Base-by-base conservation (phyloP, 2,113 vertebrate species). In the Gymnorhina tibicen region DNA sequence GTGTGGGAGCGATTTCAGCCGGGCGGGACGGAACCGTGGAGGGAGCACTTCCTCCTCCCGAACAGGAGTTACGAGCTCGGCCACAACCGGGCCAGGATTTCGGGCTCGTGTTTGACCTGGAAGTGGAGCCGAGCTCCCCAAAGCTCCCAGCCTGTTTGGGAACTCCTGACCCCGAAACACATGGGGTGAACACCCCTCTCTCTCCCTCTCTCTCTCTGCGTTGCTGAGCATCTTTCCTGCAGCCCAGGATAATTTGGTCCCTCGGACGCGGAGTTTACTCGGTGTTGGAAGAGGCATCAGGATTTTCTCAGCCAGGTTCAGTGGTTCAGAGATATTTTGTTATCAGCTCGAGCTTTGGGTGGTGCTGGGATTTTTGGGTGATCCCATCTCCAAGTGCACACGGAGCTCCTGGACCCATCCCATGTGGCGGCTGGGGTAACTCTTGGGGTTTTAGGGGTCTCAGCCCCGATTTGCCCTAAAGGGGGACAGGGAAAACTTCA, bases 381-480 rank as follows among this genome's bases (percentile, higher is more conserved):
- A 11, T 62, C 47, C 60, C 17, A 2, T 20, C 52, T 55, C 49
- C 46, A 13, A 17, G 3, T 0, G 21, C 11, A 0, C 13, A 1
- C 7, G 7, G 26, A 32, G 33, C 7, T 52, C 62, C 35, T 46
- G 4, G 5, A 4, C 21, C 39, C 58, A 4, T 9, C 47, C 13
- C 24, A 0, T 0, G 13, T 7, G 37, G 41, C 20, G 52, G 46
- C 52, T 59, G 70, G 59, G 41, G 33, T 8, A 16, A 32, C 0
- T 6, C 6, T 10, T 27, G 46, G 47, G 30, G n/a, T 44, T 85
- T 74, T 62, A 13, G 33, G 55, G 37, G 22, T 23, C 11, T 49
- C 53, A 41, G 27, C 39, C 21, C 55, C 6, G 8, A 2, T 46
- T 69, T 76, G 16, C 12, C 62, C 62, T 79, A 35, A 85, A 62